Base-by-base conservation (phyloP, 2,113 vertebrate species). In the Ophiodon elongatus region DNA sequence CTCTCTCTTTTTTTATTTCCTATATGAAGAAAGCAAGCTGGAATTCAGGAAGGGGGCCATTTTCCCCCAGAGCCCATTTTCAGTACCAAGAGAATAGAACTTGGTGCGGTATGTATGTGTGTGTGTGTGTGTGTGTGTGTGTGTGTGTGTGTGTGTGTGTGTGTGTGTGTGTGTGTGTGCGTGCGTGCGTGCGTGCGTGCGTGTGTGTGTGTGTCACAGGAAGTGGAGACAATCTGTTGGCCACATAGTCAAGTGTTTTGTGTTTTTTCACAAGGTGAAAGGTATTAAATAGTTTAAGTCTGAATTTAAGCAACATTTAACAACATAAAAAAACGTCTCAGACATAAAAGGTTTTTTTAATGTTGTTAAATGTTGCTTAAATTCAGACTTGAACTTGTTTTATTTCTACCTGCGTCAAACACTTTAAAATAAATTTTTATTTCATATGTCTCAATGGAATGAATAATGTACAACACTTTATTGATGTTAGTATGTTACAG, bases 21-120 rank as follows among this genome's bases (percentile, higher is more conserved):
- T 85, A 92, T 89, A 90, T 88, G 79, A 89, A 92, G 78, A 88
- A 91, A 88, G 76, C 31, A 23, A 75, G 54, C 82, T 76, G 79
- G 91, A 86, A 90, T 89, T 91, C 89, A 92, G 92, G 94, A 93
- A 94, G 84, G 60, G 57, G 75, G 62, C 57, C 62, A 74, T 83
- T 88, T 89, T 84, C 75, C 72, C 85, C 74, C 0, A 19, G 78
- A 73, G 64, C 27, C 82, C 71, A 72, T 80, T 85, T 85, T 72
- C 76, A 66, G 52, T 76, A 79, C 75, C 83, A 66, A 74, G 88
- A 91, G 84, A 91, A 89, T 84, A 87, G 86, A 85, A 66, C 50
- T 65, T 1, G 0, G 52, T 86, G 84, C 37, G 85, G 86, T 0
- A 85, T 45, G 76, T 39, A 8, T 39, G 35, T 37, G 35, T 37